Conservation (phyloP, 2,888 invertebrate species). For the Thymelicus sylvestris region DNA sequence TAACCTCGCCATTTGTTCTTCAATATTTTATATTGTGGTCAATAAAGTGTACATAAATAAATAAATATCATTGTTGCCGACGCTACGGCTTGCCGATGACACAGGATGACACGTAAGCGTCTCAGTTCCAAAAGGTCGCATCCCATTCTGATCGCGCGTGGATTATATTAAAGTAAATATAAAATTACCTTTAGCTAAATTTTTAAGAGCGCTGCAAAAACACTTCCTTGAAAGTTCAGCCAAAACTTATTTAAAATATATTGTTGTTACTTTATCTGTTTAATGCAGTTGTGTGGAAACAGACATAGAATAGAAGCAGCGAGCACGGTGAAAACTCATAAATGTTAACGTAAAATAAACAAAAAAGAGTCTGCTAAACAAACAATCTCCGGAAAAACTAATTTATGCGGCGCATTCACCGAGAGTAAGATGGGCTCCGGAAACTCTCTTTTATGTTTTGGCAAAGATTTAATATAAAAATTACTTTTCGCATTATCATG, state of each 20-base stretch:
- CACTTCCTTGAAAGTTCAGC: too few species aligned
- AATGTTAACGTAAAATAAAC: constrained; percentile 73
- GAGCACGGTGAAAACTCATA: constrained; percentile 66
- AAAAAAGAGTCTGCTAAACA: constrained; percentile 69
- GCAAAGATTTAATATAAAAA: constrained; percentile 81
- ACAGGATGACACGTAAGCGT: too few species aligned
- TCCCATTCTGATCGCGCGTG: too few species aligned
- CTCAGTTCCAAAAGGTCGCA: too few species aligned
- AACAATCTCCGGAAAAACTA: constrained; percentile 82
- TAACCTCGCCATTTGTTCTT: too few species aligned
- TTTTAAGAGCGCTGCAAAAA: too few species aligned
- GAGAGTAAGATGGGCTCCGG: constrained; percentile 65
- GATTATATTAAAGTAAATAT: too few species aligned
- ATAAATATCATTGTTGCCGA: too few species aligned
- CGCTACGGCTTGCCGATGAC: too few species aligned
- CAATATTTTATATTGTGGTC: too few species aligned
- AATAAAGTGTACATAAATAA: too few species aligned
- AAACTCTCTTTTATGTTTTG: constrained; percentile 79
- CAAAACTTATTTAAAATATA: constrained; percentile 24
- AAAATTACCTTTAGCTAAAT: too few species aligned
- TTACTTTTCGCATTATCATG: constrained; percentile 81
- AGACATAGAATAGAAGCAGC: constrained; percentile 45
- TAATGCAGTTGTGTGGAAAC: constrained; percentile 43
- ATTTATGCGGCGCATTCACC: constrained; percentile 77
- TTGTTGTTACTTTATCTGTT: constrained; percentile 16